These are phyloP conservation scores for Ochropleura plecta DNA, from an alignment of 2,888 invertebrate species.

Conservation along the genomic window DNA sequence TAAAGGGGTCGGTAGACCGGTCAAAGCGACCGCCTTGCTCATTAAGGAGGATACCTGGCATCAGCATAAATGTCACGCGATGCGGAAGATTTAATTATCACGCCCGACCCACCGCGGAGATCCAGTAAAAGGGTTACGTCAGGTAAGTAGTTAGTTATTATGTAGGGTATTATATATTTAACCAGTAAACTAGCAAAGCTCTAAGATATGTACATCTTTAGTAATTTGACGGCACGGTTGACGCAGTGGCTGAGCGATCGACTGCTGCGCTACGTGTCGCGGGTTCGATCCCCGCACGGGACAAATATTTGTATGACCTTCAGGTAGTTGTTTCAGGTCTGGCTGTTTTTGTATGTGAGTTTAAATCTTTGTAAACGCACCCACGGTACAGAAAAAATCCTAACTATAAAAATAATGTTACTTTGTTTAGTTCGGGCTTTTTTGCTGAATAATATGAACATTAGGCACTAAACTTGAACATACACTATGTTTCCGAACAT, in stretches of 20 bases:
- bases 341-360: too few relatives aligned
- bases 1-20: slow-evolving; percentile 71
- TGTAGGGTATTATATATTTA: slow-evolving; percentile 3
- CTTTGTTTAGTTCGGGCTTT: background rate
- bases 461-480: background rate
- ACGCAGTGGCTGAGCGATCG: too few relatives aligned
- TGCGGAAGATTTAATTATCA: slow-evolving; percentile 86
- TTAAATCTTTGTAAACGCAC: too few relatives aligned
- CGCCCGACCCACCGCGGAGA: slow-evolving; percentile 81
- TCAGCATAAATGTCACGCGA: slow-evolving; percentile 88
- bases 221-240: too few relatives aligned
- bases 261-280: too few relatives aligned
- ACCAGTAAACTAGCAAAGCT: background rate
- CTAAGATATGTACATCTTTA: background rate
- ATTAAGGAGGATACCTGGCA: slow-evolving; percentile 82
- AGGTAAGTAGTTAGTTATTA: slow-evolving; percentile 27
- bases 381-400: too few relatives aligned
- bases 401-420: too few relatives aligned
- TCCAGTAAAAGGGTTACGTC: slow-evolving; percentile 51
- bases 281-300: too few relatives aligned
- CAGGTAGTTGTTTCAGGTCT: too few relatives aligned
- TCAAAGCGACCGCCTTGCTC: slow-evolving; percentile 83
- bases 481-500: background rate
- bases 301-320: too few relatives aligned
- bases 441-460: background rate